Evolutionary conservation across 2,888 invertebrate genomes (phyloP).

Genomic region (Lasiommata megera): DNA sequence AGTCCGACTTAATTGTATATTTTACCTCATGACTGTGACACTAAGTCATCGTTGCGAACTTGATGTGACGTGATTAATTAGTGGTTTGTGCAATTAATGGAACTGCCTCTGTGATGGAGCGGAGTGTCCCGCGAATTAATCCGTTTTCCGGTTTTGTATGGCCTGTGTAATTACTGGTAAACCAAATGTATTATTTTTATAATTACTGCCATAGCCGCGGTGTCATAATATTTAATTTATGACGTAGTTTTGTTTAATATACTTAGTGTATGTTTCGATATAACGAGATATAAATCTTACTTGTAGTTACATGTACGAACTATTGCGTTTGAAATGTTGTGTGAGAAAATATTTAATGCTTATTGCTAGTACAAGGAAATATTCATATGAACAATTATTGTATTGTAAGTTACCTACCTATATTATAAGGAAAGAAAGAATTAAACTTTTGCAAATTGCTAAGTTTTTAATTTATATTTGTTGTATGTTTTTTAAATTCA

Average conservation of each 20-base stretch:
- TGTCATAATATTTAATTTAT: slow-evolving; percentile 20
- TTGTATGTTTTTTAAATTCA: no score
- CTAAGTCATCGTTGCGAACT: slow-evolving; percentile 26
- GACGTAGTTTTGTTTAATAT: not conserved
- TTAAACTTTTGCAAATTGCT: not conserved
- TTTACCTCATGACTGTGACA: slow-evolving; percentile 17
- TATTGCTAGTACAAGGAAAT: no score
- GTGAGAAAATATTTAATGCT: not conserved
- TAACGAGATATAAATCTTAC: not conserved
- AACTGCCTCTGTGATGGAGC: slow-evolving; percentile 15
- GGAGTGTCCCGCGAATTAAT: slow-evolving; percentile 18
- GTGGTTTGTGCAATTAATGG: slow-evolving; percentile 26
- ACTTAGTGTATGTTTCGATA: not conserved
- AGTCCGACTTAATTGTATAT: slow-evolving; percentile 64
- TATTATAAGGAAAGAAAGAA: not conserved
- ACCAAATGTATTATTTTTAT: slow-evolving; percentile 25
- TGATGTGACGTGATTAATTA: slow-evolving; percentile 32
- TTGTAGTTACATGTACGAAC: not conserved
- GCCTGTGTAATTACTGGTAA: slow-evolving; percentile 17
- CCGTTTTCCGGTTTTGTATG: slow-evolving; percentile 23
- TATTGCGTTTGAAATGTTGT: not conserved
- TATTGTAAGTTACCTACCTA: not conserved
- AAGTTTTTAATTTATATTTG: not conserved
- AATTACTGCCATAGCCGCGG: slow-evolving; percentile 23
- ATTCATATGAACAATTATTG: not conserved